Conservation (phyloP, 1,140 invertebrate species). For the Dendrolimus punctatus region DNA sequence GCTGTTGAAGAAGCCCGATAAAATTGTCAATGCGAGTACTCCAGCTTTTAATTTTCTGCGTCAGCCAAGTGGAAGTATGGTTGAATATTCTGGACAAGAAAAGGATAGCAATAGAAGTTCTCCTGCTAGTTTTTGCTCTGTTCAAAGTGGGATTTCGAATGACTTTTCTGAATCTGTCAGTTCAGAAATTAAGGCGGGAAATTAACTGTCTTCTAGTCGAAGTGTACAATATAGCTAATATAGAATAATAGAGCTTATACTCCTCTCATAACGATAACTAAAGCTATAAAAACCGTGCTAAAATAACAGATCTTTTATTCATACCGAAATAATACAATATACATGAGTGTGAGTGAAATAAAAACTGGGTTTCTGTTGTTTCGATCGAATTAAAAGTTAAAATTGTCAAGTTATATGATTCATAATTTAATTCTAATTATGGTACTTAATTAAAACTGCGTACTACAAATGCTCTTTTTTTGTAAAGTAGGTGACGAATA, state of each 20-base stretch:
- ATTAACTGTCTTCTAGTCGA: slow-evolving; percentile 22
- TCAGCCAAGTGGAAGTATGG: slow-evolving; percentile 59
- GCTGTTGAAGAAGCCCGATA: slow-evolving; percentile 84
- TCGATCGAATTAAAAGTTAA: too few species aligned
- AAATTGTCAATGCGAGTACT: slow-evolving; percentile 50
- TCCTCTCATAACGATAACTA: background rate
- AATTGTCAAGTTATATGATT: too few species aligned
- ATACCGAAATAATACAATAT: too few species aligned
- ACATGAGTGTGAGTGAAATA: too few species aligned
- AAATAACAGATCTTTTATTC: too few species aligned
- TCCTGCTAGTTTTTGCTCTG: slow-evolving; percentile 58
- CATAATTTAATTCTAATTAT: too few species aligned
- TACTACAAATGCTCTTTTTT: too few species aligned
- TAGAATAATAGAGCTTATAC: background rate
- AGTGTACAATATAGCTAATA: background rate
- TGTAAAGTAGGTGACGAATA: too few species aligned
- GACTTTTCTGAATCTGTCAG: slow-evolving; percentile 46
- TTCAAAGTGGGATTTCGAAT: slow-evolving; percentile 53
- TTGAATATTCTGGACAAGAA: slow-evolving; percentile 43
- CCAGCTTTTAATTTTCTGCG: slow-evolving; percentile 54
- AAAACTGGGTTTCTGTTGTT: too few species aligned
- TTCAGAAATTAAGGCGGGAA: slow-evolving; percentile 58
- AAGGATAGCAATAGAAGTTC: slow-evolving; percentile 57
- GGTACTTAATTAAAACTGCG: too few species aligned
- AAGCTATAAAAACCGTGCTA: too few species aligned